Evolutionary conservation across 2,113 vertebrate species (phyloP).

Genomic region (Odobenus rosmarus): DNA sequence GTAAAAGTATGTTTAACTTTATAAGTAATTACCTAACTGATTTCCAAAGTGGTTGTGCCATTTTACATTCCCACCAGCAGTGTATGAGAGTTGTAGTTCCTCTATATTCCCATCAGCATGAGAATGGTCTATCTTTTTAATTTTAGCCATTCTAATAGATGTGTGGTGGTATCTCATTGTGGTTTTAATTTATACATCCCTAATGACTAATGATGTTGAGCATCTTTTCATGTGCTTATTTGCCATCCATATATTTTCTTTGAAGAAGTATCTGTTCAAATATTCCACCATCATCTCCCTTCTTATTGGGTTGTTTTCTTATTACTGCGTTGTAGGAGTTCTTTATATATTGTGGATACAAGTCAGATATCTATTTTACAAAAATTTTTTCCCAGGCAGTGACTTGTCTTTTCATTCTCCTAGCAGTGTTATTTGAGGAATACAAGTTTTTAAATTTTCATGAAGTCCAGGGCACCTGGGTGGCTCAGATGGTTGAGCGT

Average conservation of each 20-base stretch:
- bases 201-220: not conserved
- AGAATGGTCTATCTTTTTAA: not conserved
- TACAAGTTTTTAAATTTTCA: not conserved
- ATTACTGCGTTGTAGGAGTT: not conserved
- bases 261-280: not conserved
- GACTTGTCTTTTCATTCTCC: not conserved
- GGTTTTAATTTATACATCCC: not conserved
- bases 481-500: no score
- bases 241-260: not conserved
- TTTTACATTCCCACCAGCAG: not conserved
- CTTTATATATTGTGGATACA: not conserved
- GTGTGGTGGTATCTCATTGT: not conserved
- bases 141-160: not conserved
- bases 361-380: not conserved
- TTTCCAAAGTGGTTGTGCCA: not conserved
- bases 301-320: not conserved
- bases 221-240: not conserved
- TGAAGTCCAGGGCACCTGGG: no score
- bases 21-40: not conserved
- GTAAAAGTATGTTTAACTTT: not conserved
- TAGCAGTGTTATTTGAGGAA: constrained; percentile 11
- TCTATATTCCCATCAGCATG: not conserved
- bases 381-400: not conserved
- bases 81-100: not conserved
- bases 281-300: not conserved